These are phyloP conservation scores for Furnarius figulus DNA, from an alignment of 2,113 vertebrate species.

Conservation along the genomic window DNA sequence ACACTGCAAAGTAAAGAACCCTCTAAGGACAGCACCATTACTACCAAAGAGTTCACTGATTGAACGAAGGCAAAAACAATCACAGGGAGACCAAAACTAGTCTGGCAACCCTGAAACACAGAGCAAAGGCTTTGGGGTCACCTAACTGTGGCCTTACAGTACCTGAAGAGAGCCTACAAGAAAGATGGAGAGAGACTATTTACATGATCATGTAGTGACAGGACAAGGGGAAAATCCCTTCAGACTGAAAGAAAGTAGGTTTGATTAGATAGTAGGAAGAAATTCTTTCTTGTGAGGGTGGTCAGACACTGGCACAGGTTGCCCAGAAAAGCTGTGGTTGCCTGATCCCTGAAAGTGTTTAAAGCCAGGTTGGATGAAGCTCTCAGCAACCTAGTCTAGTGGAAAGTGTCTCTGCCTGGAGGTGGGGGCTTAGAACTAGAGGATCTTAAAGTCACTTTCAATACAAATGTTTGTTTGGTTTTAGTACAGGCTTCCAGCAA, in stretches of 20 bases:
- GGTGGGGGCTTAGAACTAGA: not conserved
- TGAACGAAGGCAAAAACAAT: not conserved
- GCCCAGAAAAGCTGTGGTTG: not conserved
- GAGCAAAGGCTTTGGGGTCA: not conserved
- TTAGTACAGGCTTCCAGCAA: slow-evolving; percentile 3
- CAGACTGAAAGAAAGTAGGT: not conserved
- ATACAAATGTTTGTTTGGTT: slow-evolving; percentile 4
- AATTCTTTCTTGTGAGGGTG: not conserved
- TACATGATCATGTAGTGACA: not conserved
- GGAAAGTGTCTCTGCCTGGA: not conserved
- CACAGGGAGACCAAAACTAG: not conserved
- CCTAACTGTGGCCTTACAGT: not conserved
- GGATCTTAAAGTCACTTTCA: not conserved
- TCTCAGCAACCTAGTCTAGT: not conserved
- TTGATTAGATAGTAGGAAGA: not conserved
- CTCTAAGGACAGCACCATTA: not conserved
- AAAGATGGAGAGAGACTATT: not conserved
- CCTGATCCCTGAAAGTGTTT: not conserved
- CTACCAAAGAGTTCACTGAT: not conserved
- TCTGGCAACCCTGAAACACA: not conserved
- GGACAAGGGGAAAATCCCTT: not conserved
- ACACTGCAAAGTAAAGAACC: not conserved
- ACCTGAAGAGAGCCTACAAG: not conserved
- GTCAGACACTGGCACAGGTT: not conserved
- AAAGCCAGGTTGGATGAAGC: not conserved